Evolutionary conservation across 2,888 invertebrate species (phyloP), one percentile per base, ranked within the genome.

Genomic region (Diadegma fenestrale): DNA sequence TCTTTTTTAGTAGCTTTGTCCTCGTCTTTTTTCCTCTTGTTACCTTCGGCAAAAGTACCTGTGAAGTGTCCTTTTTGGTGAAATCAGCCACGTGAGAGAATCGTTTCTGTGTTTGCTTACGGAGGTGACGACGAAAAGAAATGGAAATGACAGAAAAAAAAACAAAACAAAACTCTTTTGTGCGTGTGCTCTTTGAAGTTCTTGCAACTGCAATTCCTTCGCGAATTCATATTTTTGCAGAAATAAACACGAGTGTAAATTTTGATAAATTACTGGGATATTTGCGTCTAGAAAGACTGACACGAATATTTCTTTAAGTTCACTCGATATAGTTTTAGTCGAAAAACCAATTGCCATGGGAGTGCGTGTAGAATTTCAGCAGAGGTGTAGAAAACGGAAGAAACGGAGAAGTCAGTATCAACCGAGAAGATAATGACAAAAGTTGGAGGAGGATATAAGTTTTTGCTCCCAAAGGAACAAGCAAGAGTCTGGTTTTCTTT

Each of bases 401-500:
- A 76, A 76, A 71, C 54, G 51, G 63, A 79, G 30, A 54, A 75
- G 75, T 66, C 64, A 66, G 61, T 77, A 75, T 76, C 66, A 68
- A 54, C 63, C 66, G 19, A 77, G 30, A 43, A 80, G 79, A 77
- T 80, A 85, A 85, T 85, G 80, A 80, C 82, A 37, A 85, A 80
- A 82, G 85, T 85, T 82, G 61, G 58, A 63, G 66, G 30, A 22
- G 22, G 26, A 12, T n/a, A 33, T n/a, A 33, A 48, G 37, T 79
- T 72, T 45, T 81, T n/a, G 7, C 37, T 14, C 51, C 61, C 75
- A 26, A 87, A 87, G 88, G 22, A 43, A 51, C 85, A 91, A 89
- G 90, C 89, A 88, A 88, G 43, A 41, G 19, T 51, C 88, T 86
- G 84, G 73, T 85, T 88, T 87, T 83, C 90, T 90, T 89, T 89